phyloP scores from a whole-genome alignment of 2,888 invertebrate species.

The Spatulosminthurus flaviceps region DNA sequence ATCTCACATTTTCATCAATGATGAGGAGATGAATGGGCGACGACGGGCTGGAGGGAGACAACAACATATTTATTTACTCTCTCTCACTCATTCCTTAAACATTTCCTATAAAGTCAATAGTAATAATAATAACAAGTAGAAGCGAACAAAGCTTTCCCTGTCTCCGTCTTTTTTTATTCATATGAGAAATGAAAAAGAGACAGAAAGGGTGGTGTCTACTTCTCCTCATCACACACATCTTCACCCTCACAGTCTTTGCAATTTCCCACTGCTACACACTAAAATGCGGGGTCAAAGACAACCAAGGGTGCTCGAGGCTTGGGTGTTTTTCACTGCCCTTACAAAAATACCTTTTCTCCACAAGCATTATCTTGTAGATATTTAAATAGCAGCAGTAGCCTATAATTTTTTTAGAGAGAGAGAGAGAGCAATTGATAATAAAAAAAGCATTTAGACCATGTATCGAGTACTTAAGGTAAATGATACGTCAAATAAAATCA shows the following conservation, averaged over 20 bases:
- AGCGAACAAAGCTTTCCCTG: slow-evolving; percentile 23
- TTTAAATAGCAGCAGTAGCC: too few species aligned
- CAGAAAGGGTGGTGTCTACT: slow-evolving; percentile 35
- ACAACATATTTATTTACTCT: neutral
- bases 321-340: slow-evolving; percentile 11
- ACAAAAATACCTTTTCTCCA: slow-evolving; percentile 24
- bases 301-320: slow-evolving; percentile 33
- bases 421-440: too few species aligned
- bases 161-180: slow-evolving; percentile 37
- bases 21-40: slow-evolving; percentile 19
- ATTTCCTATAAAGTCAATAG: slow-evolving; percentile 19
- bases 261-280: slow-evolving; percentile 12
- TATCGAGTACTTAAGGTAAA: neutral
- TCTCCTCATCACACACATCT: slow-evolving; percentile 26
- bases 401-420: too few species aligned
- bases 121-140: slow-evolving; percentile 4
- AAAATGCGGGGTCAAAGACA: slow-evolving; percentile 38
- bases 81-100: neutral
- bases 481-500: slow-evolving; percentile 25
- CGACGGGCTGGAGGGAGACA: neutral
- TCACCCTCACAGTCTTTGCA: neutral
- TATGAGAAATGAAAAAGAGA: too few species aligned
- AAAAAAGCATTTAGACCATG: neutral
- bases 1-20: slow-evolving; percentile 9
- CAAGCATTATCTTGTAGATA: too few species aligned